Evolutionary conservation across 2,797 vertebrate species (phyloP).

Genomic region (Melanotaenia maccullochi): DNA sequence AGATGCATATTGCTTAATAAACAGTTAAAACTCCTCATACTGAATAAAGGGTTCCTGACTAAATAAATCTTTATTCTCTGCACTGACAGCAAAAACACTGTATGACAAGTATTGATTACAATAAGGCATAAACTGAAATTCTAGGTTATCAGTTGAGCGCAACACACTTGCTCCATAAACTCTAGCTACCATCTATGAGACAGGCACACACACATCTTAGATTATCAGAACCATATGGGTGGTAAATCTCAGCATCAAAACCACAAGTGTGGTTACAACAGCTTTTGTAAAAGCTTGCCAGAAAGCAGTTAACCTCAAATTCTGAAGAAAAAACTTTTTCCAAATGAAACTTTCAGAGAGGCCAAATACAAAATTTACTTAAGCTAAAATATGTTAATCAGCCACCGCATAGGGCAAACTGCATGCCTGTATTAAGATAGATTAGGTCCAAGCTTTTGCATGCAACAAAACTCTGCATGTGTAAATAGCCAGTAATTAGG

Average conservation of each 20-base stretch:
- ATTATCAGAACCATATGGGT: slow-evolving; percentile 55
- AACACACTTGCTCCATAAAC: not conserved
- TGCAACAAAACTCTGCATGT: not conserved
- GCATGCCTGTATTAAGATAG: not conserved
- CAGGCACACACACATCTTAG: slow-evolving; percentile 16
- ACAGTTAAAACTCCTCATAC: not conserved
- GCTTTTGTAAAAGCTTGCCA: slow-evolving; percentile 22
- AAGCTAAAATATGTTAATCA: slow-evolving; percentile 3
- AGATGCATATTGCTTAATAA: not conserved
- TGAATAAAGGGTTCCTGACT: not conserved
- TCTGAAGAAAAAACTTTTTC: not conserved
- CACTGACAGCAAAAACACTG: no score
- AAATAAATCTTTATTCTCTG: not conserved
- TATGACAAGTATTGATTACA: not conserved
- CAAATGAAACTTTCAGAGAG: slow-evolving; percentile 2
- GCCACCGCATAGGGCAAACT: not conserved
- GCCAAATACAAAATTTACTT: not conserved
- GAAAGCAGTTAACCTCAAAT: not conserved
- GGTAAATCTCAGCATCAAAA: slow-evolving; percentile 56
- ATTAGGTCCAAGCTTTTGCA: not conserved
- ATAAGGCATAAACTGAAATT: not conserved
- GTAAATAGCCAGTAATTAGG: slow-evolving; percentile 5
- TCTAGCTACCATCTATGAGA: slow-evolving; percentile 7
- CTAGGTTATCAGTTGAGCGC: not conserved
- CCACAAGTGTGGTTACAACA: slow-evolving; percentile 41